Percentiles rank a stretch among this genome's conserved stretches.
Evolutionary conservation across 2,113 vertebrate genomes (phyloP).

Genomic region (Muntiacus muntjak): DNA sequence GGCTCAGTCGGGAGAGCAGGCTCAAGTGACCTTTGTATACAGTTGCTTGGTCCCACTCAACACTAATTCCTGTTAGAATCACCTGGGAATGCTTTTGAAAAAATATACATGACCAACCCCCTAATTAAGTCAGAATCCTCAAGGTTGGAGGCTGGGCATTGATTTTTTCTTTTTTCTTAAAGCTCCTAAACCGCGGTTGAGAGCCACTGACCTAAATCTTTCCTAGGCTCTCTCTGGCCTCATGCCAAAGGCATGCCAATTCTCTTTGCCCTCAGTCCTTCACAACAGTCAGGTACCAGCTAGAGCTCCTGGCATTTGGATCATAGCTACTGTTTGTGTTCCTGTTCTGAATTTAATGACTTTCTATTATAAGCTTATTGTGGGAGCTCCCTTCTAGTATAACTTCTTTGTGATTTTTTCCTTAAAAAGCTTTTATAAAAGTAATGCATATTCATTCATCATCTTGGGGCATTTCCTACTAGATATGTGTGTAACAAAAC

Average conservation of each 20-base stretch:
- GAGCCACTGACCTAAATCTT: constrained; percentile 53
- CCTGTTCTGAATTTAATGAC: constrained; percentile 36
- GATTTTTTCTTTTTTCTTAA: background rate
- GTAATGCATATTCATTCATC: background rate
- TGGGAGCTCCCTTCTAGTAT: constrained; percentile 6
- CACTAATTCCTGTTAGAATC: background rate
- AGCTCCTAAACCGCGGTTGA: background rate
- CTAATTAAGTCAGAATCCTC: background rate
- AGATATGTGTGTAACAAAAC: background rate
- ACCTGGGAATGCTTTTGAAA: background rate
- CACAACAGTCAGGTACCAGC: background rate
- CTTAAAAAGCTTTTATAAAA: constrained; percentile 33
- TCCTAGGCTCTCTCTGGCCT: background rate
- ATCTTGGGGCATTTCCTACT: background rate
- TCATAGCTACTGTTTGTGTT: background rate
- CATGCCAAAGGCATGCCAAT: background rate
- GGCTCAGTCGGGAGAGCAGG: background rate
- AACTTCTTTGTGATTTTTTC: constrained; percentile 16
- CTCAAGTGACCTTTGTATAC: background rate
- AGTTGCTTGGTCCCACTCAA: background rate
- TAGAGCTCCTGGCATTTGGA: constrained; percentile 3
- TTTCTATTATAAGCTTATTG: constrained; percentile 31
- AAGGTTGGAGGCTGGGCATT: background rate
- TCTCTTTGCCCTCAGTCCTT: background rate
- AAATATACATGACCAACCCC: background rate